A percentile compares a stretch with the other conserved stretches of the same genome.
Evolutionary conservation across 2,888 invertebrate species (phyloP).

Genomic region (Machimus rusticus): DNA sequence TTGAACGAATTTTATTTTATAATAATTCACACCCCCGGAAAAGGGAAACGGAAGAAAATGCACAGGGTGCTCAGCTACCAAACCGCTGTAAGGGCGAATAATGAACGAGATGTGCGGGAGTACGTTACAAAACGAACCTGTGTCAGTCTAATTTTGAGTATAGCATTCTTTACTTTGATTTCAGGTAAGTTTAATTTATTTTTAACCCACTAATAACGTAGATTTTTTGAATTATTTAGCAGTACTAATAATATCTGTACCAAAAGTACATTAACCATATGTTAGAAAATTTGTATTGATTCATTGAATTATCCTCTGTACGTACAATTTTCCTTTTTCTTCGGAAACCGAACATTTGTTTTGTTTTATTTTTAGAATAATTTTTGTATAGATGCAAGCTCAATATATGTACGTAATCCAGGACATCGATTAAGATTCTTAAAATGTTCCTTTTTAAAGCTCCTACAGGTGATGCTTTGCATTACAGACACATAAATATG

Average conservation of each 20-base stretch:
- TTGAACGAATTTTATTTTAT: neutral
- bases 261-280: neutral
- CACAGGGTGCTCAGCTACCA: slow-evolving; percentile 63
- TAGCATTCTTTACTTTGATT: slow-evolving; percentile 61
- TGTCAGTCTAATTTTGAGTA: slow-evolving; percentile 59
- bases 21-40: neutral
- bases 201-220: neutral
- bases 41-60: slow-evolving; percentile 51
- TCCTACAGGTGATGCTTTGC: neutral
- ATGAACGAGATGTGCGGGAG: slow-evolving; percentile 59
- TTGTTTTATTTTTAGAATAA: neutral
- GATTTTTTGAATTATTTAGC: neutral
- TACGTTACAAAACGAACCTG: slow-evolving; percentile 62
- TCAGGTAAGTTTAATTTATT: slow-evolving; percentile 54
- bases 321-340: neutral
- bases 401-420: neutral
- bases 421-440: neutral
- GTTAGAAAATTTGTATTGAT: neutral
- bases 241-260: neutral
- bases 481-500: neutral
- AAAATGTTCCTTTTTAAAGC: neutral
- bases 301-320: neutral
- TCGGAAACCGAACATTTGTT: neutral
- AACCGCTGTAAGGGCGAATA: slow-evolving; percentile 60
- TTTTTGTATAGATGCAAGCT: neutral